These are phyloP conservation scores for Mus spretus DNA, from an alignment of 2,797 vertebrate genomes.

Conservation along the genomic window DNA sequence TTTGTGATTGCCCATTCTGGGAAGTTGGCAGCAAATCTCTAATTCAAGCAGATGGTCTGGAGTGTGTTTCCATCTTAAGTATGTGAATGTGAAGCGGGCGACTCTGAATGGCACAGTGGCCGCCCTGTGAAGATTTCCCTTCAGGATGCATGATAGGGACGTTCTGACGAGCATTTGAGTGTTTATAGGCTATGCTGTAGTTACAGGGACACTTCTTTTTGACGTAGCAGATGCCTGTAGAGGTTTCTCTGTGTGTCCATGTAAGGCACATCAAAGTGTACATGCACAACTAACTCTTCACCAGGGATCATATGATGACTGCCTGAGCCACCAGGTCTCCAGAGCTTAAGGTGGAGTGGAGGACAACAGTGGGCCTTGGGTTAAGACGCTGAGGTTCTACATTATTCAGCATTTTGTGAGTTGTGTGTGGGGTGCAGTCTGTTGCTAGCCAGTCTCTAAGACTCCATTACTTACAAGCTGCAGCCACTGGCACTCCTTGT, in stretches of 20 bases:
- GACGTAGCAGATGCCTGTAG: background rate
- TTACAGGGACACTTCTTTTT: background rate
- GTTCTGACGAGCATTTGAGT: no score
- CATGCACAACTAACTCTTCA: background rate
- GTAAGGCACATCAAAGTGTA: background rate
- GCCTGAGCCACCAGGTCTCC: background rate
- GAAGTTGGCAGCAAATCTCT: background rate
- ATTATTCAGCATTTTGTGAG: background rate
- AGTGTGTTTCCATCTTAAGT: background rate
- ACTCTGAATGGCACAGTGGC: background rate
- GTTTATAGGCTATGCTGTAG: background rate
- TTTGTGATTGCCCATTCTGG: no score
- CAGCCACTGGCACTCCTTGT: rapidly evolving
- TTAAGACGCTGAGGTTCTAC: background rate
- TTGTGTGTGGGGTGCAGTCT: background rate
- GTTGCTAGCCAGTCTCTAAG: background rate
- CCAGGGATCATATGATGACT: background rate
- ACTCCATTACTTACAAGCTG: background rate
- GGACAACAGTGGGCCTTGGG: rapidly evolving
- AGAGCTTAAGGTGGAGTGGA: background rate
- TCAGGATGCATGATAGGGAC: rapidly evolving
- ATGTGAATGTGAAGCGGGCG: background rate
- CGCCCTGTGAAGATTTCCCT: background rate
- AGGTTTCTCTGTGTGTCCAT: background rate
- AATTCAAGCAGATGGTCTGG: background rate